phyloP scores from a whole-genome alignment of 2,797 vertebrate species.

The Rhinoraja longicauda region DNA sequence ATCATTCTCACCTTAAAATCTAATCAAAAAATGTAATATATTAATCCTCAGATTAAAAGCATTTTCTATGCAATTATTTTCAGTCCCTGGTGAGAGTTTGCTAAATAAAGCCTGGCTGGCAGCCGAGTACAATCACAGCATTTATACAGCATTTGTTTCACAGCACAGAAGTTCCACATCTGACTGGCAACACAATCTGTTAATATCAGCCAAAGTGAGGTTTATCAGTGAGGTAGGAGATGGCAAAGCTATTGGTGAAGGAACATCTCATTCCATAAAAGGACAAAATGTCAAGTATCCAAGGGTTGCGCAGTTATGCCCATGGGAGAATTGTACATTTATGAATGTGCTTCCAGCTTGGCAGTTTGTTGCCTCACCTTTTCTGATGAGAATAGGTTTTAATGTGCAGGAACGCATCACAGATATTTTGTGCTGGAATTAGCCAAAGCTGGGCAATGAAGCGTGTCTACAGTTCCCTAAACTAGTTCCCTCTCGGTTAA shows the following conservation, averaged over 20 bases:
- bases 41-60: conserved; percentile 8
- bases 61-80: background rate
- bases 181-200: background rate
- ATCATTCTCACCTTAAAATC: background rate
- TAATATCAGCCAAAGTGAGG: background rate
- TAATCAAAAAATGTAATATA: background rate
- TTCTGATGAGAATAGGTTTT: background rate
- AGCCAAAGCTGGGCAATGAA: background rate
- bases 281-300: background rate
- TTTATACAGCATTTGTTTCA: conserved; percentile 21
- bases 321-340: background rate
- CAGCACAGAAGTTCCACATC: background rate
- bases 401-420: background rate
- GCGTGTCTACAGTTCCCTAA: too few relatives aligned
- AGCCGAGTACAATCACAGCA: conserved; percentile 1
- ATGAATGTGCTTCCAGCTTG: background rate
- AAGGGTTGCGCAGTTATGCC: too few relatives aligned
- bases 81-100: background rate
- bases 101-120: background rate
- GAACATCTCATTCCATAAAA: background rate
- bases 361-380: background rate
- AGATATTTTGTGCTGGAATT: background rate
- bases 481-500: background rate
- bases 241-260: background rate
- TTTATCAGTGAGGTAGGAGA: background rate